These are phyloP conservation scores for Apteryx mantelli DNA, from an alignment of 2,113 vertebrate genomes.

Conservation along the genomic window DNA sequence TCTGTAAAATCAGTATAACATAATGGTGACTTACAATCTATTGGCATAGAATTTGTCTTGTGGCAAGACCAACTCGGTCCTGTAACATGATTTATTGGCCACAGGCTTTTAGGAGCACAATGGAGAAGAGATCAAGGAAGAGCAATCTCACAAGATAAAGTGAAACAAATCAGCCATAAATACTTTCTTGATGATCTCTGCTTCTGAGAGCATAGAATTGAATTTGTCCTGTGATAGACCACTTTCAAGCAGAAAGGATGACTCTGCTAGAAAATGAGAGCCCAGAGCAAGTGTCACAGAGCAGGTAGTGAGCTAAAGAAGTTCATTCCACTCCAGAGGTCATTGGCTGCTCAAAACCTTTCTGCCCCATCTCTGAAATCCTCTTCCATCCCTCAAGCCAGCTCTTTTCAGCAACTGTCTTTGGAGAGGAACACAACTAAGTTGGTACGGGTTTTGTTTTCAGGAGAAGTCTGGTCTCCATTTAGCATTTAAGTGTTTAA, in stretches of 20 bases:
- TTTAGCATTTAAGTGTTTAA: neutral
- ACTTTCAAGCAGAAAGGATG: neutral
- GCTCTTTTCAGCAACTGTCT: neutral
- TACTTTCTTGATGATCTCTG: neutral
- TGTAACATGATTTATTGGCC: neutral
- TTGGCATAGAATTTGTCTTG: neutral
- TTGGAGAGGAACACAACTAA: neutral
- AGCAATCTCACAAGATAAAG: neutral
- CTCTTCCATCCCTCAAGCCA: neutral
- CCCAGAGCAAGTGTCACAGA: neutral
- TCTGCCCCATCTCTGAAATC: neutral
- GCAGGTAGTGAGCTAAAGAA: neutral
- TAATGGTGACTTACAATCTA: neutral
- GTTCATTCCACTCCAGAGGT: neutral
- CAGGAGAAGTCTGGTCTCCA: neutral
- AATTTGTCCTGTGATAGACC: neutral
- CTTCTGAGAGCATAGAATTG: neutral
- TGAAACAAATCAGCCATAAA: neutral
- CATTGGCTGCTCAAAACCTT: neutral
- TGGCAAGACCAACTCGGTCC: neutral
- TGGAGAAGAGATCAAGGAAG: neutral
- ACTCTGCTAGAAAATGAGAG: neutral
- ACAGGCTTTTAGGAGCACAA: neutral
- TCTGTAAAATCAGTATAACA: neutral
- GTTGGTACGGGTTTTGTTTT: neutral